These are phyloP conservation scores for Mormyrus lacerda DNA, from an alignment of 2,113 vertebrate genomes.

Conservation along the genomic window DNA sequence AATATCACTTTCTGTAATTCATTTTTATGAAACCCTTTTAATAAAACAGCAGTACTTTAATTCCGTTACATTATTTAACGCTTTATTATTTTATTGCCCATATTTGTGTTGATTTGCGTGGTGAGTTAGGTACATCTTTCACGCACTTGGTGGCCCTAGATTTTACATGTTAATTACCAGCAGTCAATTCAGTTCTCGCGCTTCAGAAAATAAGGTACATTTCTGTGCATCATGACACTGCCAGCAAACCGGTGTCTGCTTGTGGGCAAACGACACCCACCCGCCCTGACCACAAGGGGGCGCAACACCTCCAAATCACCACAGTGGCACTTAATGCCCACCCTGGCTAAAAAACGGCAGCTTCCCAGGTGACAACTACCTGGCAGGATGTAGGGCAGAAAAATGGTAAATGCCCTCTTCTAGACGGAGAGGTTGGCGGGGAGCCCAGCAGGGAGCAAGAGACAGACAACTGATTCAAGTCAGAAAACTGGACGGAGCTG, in stretches of 20 bases:
- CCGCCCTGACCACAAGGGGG: neutral
- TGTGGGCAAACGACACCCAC: neutral
- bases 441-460: neutral
- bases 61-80: neutral
- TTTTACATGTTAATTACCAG: neutral
- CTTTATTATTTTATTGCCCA: neutral
- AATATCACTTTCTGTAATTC: neutral
- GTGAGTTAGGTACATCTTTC: neutral
- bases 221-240: neutral
- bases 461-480: neutral
- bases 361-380: constrained; percentile 1
- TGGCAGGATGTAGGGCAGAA: neutral
- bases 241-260: neutral
- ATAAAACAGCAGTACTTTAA: neutral
- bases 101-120: neutral
- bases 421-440: neutral
- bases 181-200: neutral
- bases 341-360: neutral
- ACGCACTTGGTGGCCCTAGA: neutral
- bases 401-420: neutral
- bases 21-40: constrained; percentile 3
- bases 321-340: neutral
- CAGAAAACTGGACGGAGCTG: too few species aligned
- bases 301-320: neutral
- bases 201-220: neutral